Base-by-base conservation (phyloP, 2,797 vertebrate species). In the Takifugu rubripes region DNA sequence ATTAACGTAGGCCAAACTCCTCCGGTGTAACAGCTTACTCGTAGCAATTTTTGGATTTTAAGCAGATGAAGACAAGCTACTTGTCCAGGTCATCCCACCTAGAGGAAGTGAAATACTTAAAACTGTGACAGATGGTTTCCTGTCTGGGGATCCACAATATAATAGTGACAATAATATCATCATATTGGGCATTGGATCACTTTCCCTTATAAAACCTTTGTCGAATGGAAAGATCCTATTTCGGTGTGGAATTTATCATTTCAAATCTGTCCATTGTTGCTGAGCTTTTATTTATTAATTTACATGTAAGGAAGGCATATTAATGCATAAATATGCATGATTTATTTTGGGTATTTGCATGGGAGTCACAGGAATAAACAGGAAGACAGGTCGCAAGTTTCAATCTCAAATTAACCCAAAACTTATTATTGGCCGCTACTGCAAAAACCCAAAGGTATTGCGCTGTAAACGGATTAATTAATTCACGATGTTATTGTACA, bases 31-130 rank as follows among this genome's bases (percentile, higher is more conserved):
- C 81, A 84, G 87, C 87, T 88, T 87, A 82, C 66, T 75, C 52
- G 78, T 82, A 84, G 79, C 85, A 85, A 84, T 87, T 89, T 87
- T 84, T 84, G 83, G 85, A 82, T 69, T 11, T 56, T 88, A 90
- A 91, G 83, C 72, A 72, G 88, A 90, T 89, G 58, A 85, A 74
- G 71, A 59, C 84, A 89, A 90, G 84, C 86, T 86, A 49, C 81
- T 91, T 87, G 79, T 56, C 67, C 52, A 65, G 72, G 64, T 87
- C 89, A 90, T 89, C 87, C 80, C 74, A 25, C 78, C 75, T 65
- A 73, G 72, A 56, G 61, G 67, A 75, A 79, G 66, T 84, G 81
- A 49, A 77, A 77, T 51, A 68, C 77, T 78, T 77, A 84, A 61
- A 73, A 68, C 54, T 52, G 66, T 84, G 77, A 86, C 82, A 90